A percentile compares a stretch with the other conserved stretches of the same genome.
These are phyloP conservation scores for Microcebus tavaratra DNA, from an alignment of 2,113 vertebrate species.

Conservation along the genomic window DNA sequence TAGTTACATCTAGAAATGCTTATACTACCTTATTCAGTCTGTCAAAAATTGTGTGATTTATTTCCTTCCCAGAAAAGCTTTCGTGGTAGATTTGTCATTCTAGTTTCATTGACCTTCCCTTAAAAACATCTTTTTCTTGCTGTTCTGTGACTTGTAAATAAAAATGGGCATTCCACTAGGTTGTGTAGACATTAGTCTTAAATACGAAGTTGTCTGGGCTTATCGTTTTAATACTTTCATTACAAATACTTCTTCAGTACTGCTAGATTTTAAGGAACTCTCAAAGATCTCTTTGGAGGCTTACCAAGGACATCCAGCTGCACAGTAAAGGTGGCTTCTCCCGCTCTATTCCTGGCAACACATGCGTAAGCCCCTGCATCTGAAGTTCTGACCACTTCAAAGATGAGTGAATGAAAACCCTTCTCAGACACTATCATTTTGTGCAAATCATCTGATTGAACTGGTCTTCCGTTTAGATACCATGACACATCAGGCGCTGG, in stretches of 20 bases:
- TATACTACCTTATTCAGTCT: background rate
- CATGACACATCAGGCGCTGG: conserved; percentile 94
- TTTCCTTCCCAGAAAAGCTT: conserved; percentile 50
- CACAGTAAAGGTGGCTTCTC: conserved; percentile 91
- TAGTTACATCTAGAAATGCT: background rate
- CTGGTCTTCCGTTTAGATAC: conserved; percentile 94
- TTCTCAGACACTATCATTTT: conserved; percentile 99
- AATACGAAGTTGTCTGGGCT: background rate
- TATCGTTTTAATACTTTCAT: conserved; percentile 33
- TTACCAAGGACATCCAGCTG: conserved; percentile 93
- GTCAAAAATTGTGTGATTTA: background rate
- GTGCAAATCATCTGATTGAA: conserved; percentile 94
- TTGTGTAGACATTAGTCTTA: conserved; percentile 31
- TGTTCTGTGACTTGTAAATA: background rate
- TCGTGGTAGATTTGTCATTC: background rate
- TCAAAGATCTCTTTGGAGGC: conserved; percentile 44
- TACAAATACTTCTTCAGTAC: background rate
- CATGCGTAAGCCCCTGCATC: conserved; percentile 94
- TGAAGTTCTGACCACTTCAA: conserved; percentile 93
- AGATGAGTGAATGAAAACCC: conserved; percentile 95
- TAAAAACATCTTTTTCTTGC: background rate
- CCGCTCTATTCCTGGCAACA: conserved; percentile 93
- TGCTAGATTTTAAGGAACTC: background rate
- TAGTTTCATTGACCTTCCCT: conserved; percentile 4
- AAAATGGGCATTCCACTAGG: background rate